Conservation (phyloP, 92 coral and sea anemone genomes). For the Actinernus sp. region DNA sequence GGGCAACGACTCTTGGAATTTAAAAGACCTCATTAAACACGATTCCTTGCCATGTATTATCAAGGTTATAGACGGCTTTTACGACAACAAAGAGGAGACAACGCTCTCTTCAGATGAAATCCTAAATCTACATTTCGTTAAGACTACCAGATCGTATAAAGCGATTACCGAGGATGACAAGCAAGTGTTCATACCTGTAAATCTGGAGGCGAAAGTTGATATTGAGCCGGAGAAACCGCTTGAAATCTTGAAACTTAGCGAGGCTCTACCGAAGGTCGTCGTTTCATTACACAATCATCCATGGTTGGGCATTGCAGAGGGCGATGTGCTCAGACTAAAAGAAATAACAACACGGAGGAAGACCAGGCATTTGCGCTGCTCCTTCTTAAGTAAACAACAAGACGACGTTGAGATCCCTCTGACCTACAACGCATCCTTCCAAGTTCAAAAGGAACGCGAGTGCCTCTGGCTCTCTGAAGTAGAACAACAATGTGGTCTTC, state of each 20-base stretch:
- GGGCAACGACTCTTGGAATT: conserved; percentile 10
- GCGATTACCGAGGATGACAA: neutral
- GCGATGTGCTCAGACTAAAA: conserved; percentile 37
- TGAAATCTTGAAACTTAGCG: conserved; percentile 31
- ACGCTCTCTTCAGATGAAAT: neutral
- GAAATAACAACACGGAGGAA: conserved; percentile 15
- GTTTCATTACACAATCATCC: conserved; percentile 47
- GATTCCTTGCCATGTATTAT: conserved; percentile 30
- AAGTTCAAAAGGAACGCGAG: neutral
- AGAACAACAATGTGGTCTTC: conserved; percentile 15
- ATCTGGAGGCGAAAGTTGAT: conserved; percentile 34
- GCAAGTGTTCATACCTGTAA: conserved; percentile 30
- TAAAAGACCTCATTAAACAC: neutral
- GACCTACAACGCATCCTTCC: conserved; percentile 33
- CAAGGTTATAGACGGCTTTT: conserved; percentile 52
- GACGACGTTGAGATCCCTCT: conserved; percentile 30
- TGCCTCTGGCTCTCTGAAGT: conserved; percentile 14
- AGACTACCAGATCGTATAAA: conserved; percentile 30
- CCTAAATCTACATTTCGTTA: neutral
- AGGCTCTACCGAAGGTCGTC: conserved; percentile 13
- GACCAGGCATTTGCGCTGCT: conserved; percentile 14
- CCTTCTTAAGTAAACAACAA: conserved; percentile 16
- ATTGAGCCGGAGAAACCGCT: conserved; percentile 1
- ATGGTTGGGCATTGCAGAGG: conserved; percentile 35
- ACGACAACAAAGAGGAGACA: conserved; percentile 43